Base-by-base conservation (phyloP, 2,888 invertebrate species). In the Acleris emargana region DNA sequence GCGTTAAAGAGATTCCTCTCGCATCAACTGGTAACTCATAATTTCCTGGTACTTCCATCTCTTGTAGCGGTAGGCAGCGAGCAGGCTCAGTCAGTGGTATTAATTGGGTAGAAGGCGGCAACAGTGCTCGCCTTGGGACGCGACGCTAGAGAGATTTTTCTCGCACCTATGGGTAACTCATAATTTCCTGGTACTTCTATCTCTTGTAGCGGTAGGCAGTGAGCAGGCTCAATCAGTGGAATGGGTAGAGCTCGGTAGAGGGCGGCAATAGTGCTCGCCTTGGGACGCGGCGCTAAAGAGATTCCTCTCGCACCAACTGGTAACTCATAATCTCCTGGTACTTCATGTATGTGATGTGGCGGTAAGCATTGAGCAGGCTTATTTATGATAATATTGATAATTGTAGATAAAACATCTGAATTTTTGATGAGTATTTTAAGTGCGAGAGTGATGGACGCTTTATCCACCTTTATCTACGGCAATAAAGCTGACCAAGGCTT, bases 231-330 rank as follows among this genome's bases (percentile, higher is more conserved):
- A 22, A 0, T 22, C 1, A 25, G 25, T 25, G 25, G 5, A 25
- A 25, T 25, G 5, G 25, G n/a, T n/a, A n/a, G n/a, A n/a, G n/a
- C n/a, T n/a, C n/a, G 25, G 25, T 25, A 25, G 5, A 25, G 1
- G 5, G 25, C 25, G 0, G 90, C 86, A 1, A 72, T 93, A 1
- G 67, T 80, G 0, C 74, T 93, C 72, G 0, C 73, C 75, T 0
- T 93, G 93, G 93, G 88, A 86, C 43, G 76, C 81, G 1, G 84
- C 90, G 0, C 79, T 93, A 1, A 76, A 79, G 5, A 76, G 91
- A 13, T 79, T 92, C 76, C 70, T 93, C 61, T 85, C 63, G 5
- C 0, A 25, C 5, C 25, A 90, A 68, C 91, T 90, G 84, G 91
- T 63, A 18, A 43, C 13, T 18, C 7, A 28, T 52, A 28, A 20